A percentile compares a stretch with the other conserved stretches of the same genome.
Evolutionary conservation across 2,888 invertebrate species (phyloP).

Genomic region (Phlogophora meticulosa): DNA sequence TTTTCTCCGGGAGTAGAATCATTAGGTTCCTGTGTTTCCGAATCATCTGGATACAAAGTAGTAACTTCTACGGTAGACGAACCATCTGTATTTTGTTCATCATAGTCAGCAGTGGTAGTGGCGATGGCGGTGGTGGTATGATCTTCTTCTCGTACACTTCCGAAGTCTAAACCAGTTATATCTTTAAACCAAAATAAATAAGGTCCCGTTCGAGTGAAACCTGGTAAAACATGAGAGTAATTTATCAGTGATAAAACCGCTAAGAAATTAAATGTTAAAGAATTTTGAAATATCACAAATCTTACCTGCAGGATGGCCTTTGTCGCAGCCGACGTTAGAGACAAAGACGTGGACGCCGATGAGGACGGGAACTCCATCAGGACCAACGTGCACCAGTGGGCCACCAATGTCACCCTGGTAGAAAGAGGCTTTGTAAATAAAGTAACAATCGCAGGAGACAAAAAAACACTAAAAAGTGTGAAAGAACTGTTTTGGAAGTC

Average conservation of each 20-base stretch:
- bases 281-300: neutral
- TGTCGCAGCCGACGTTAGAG: constrained; percentile 81
- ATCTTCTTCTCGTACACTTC: constrained; percentile 74
- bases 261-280: neutral
- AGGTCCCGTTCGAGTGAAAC: constrained; percentile 84
- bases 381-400: constrained; percentile 2
- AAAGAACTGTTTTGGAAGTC: too few relatives aligned
- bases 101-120: neutral
- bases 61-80: too few relatives aligned
- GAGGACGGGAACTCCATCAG: constrained; percentile 64
- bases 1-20: too few relatives aligned
- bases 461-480: too few relatives aligned
- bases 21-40: neutral
- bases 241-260: too few relatives aligned
- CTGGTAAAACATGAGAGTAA: constrained; percentile 71
- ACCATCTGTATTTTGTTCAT: too few relatives aligned
- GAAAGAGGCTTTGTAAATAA: too few relatives aligned
- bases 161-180: constrained; percentile 81
- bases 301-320: constrained; percentile 81
- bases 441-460: too few relatives aligned
- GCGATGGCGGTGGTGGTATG: constrained; percentile 3
- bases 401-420: constrained; percentile 76
- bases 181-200: constrained; percentile 81
- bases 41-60: neutral
- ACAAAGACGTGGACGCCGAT: constrained; percentile 83